phyloP scores from a whole-genome alignment of 2,113 vertebrate species.

The Prinia subflava region DNA sequence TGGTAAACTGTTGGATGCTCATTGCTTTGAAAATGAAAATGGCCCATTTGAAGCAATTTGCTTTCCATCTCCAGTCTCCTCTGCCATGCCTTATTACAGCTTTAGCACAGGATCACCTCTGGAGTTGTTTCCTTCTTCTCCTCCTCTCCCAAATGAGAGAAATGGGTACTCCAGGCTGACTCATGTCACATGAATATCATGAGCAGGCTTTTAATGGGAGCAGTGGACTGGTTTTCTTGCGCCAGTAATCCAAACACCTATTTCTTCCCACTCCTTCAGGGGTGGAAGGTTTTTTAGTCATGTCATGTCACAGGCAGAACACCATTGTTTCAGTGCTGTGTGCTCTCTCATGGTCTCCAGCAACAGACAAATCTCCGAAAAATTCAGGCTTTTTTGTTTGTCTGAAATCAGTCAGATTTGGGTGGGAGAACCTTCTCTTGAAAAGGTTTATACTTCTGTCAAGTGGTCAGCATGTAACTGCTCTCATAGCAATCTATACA shows the following conservation, averaged over 20 bases:
- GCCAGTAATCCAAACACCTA: not conserved
- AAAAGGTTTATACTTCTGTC: not conserved
- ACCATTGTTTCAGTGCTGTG: not conserved
- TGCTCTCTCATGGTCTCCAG: not conserved
- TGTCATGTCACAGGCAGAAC: not conserved
- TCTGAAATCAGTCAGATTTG: not conserved
- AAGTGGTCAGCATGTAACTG: not conserved
- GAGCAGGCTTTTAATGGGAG: not conserved
- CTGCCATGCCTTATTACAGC: not conserved
- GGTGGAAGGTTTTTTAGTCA: not conserved
- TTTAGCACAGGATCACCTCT: not conserved
- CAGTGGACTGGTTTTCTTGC: not conserved
- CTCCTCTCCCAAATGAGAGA: not conserved
- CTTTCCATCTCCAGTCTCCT: not conserved
- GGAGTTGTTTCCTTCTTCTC: not conserved
- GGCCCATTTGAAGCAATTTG: not conserved
- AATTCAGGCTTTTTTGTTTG: not conserved
- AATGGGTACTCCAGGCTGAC: not conserved
- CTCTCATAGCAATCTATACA: not conserved
- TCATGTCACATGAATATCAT: fast-evolving
- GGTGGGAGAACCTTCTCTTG: not conserved
- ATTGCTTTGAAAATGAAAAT: not conserved
- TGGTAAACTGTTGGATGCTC: not conserved
- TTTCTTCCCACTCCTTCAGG: not conserved
- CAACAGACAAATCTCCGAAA: not conserved